Base-by-base conservation (phyloP, 2,888 invertebrate species). In the Pammene fasciana region DNA sequence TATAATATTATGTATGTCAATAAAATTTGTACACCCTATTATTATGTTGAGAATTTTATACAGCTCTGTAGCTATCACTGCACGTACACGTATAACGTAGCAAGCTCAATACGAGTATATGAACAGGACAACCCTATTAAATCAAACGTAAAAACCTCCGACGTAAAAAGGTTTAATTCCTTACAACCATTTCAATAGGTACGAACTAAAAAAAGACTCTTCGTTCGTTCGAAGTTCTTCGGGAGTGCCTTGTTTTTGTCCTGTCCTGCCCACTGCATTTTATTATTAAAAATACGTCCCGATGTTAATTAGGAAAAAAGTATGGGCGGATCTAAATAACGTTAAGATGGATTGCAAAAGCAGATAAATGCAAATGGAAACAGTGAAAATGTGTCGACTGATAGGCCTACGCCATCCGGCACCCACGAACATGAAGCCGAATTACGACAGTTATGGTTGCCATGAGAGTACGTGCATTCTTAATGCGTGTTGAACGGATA, bases 371-470 rank as follows among this genome's bases (percentile, higher is more conserved):
- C 45, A 59, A 67, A 60, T 71, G 65, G 68, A 65, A 78, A 76
- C 76, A 71, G 75, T 78, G 77, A 78, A 83, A 84, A 81, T 76
- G 72, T 70, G 65, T 46, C 73, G 76, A 73, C 74, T 65, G 76
- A 74, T 75, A 75, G 72, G 73, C 83, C 83, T 79, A 79, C 84
- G 77, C 79, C 74, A 76, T 84, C 82, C 83, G 84, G 80, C 82
- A 75, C 86, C 86, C 78, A 84, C 85, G 68, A 56, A 41, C 78
- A 84, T 84, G 68, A 56, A 41, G 41, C 67, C 67, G 65, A 68
- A 74, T 78, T 77, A 76, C 76, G 76, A 74, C 75, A 81, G 70
- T 71, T 72, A 67, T 36, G 34, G 60, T 41, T 16, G 48, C 48
- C 34, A 60, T 48, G 34, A 41, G 41, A 18, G 38, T 16, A 41